A percentile compares a stretch with the other conserved stretches of the same genome.
Evolutionary conservation across 2,113 vertebrate species (phyloP).

Genomic region (Microtus oregoni): DNA sequence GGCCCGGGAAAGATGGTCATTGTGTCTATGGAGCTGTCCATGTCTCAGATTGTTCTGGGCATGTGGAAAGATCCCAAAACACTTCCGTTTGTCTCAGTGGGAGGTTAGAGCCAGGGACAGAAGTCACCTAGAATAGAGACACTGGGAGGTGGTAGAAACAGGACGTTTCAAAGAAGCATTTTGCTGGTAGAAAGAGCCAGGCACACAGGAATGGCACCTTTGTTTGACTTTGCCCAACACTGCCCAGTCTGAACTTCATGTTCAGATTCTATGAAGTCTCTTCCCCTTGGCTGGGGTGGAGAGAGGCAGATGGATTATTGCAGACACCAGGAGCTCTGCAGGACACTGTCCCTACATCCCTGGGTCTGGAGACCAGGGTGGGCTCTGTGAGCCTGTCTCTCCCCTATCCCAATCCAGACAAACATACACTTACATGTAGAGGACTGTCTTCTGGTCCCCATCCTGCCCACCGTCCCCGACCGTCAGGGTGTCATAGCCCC

Average conservation of each 20-base stretch:
- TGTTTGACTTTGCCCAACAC: too few species aligned
- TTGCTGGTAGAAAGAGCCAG: neutral
- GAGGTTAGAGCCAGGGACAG: neutral
- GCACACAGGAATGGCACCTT: neutral
- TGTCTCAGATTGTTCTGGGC: neutral
- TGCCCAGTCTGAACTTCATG: neutral
- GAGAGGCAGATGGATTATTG: neutral
- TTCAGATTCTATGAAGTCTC: neutral
- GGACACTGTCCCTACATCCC: neutral
- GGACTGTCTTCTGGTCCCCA: constrained; percentile 97
- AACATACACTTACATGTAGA: constrained; percentile 94
- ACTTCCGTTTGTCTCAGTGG: fast-evolving
- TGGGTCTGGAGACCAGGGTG: neutral
- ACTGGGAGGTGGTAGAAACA: neutral
- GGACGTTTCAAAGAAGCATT: neutral
- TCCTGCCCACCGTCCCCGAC: constrained; percentile 96
- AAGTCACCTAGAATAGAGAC: neutral
- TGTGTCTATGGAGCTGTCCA: neutral
- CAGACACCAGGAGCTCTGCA: fast-evolving
- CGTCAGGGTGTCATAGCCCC: constrained; percentile 98
- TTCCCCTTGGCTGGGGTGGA: neutral
- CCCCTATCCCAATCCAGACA: fast-evolving
- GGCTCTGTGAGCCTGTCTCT: neutral
- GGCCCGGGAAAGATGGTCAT: neutral
- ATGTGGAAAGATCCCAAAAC: neutral